phyloP scores from a whole-genome alignment of 2,888 invertebrate genomes.

The Sisyra nigra region DNA sequence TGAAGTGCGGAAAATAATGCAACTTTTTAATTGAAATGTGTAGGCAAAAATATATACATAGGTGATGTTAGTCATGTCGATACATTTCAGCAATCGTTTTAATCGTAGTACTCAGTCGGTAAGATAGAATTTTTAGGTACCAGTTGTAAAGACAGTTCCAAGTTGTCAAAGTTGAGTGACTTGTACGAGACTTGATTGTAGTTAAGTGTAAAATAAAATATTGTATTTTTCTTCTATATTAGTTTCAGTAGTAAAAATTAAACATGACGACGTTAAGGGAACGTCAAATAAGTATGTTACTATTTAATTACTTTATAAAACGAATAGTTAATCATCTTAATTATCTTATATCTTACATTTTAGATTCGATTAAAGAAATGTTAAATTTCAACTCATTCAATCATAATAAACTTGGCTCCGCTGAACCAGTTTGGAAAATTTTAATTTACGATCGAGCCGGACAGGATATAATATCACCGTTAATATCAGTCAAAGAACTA shows the following conservation, averaged over 20 bases:
- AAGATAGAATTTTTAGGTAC: too few relatives aligned
- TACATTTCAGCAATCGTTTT: too few relatives aligned
- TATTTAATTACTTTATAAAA: not conserved
- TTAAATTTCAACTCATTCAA: constrained; percentile 72
- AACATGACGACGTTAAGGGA: constrained; percentile 3
- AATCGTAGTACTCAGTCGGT: too few relatives aligned
- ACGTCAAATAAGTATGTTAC: constrained; percentile 5
- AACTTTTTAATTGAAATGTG: too few relatives aligned
- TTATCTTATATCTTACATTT: constrained; percentile 18
- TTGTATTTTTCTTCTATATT: not conserved
- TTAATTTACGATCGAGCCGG: constrained; percentile 91
- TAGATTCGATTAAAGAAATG: constrained; percentile 90
- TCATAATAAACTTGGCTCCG: constrained; percentile 53
- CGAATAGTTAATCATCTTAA: not conserved
- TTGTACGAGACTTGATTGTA: too few relatives aligned
- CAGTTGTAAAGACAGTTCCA: too few relatives aligned
- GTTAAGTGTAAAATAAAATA: too few relatives aligned
- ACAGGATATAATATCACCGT: constrained; percentile 95
- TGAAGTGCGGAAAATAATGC: too few relatives aligned
- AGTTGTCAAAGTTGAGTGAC: too few relatives aligned
- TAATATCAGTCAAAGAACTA: constrained; percentile 89
- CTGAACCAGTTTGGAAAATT: constrained; percentile 92
- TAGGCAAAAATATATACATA: too few relatives aligned
- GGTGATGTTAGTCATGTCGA: too few relatives aligned
- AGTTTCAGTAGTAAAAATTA: not conserved